phyloP scores from a whole-genome alignment of 2,888 invertebrate genomes.

The Helobdella robusta region DNA sequence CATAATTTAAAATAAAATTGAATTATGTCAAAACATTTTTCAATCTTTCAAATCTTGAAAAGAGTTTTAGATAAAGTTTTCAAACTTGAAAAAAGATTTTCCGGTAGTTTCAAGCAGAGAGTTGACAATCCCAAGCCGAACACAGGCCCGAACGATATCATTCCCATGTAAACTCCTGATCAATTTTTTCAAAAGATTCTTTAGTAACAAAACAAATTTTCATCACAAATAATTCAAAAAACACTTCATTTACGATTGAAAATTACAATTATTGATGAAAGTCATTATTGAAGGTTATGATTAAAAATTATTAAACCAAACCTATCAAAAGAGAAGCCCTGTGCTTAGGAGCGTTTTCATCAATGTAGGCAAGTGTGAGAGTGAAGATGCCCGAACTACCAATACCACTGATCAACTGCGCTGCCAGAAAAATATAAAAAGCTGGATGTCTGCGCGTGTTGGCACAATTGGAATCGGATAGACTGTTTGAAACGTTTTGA shows the following conservation, averaged over 20 bases:
- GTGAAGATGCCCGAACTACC: slow-evolving; percentile 36
- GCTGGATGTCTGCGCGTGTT: slow-evolving; percentile 22
- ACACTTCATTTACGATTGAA: background rate
- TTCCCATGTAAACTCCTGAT: slow-evolving; percentile 29
- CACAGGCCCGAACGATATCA: slow-evolving; percentile 32
- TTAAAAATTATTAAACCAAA: slow-evolving; percentile 13
- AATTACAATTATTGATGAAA: background rate
- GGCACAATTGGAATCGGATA: background rate
- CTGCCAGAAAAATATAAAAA: slow-evolving; percentile 27
- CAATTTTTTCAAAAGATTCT: background rate
- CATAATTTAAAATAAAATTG: background rate
- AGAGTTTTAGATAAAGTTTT: too few species aligned
- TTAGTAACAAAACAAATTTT: too few species aligned
- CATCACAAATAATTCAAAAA: background rate
- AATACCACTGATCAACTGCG: slow-evolving; percentile 30
- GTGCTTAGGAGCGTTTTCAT: slow-evolving; percentile 38
- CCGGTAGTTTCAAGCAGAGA: slow-evolving; percentile 32
- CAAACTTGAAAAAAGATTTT: slow-evolving; percentile 27
- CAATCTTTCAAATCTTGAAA: background rate
- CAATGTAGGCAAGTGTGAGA: slow-evolving; percentile 40
- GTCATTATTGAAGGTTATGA: background rate
- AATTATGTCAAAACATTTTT: background rate
- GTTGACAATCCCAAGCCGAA: slow-evolving; percentile 29
- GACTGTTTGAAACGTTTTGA: background rate
- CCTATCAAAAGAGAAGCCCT: slow-evolving; percentile 39